Conservation (phyloP, 2,797 vertebrate genomes). For the Parauchenoglanis ngamensis region DNA sequence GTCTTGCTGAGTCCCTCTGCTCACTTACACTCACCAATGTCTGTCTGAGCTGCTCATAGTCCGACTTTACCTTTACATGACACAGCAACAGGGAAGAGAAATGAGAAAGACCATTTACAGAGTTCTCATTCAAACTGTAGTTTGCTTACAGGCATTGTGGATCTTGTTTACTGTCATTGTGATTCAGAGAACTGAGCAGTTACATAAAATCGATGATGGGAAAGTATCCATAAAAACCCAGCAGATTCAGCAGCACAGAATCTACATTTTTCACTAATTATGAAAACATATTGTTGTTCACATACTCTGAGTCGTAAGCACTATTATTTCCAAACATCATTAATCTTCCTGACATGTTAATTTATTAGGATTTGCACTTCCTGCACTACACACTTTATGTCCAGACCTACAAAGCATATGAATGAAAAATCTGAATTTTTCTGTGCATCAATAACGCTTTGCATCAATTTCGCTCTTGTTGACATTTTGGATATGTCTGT, state of each 20-base stretch:
- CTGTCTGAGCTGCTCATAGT: constrained; percentile 80
- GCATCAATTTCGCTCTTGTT: too few relatives aligned
- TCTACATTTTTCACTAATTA: constrained; percentile 25
- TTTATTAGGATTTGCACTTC: constrained; percentile 31
- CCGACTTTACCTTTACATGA: constrained; percentile 77
- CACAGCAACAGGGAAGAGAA: neutral
- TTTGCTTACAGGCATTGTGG: neutral
- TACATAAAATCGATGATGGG: constrained; percentile 25
- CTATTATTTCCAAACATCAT: constrained; percentile 27
- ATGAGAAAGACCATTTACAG: neutral
- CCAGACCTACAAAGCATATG: neutral
- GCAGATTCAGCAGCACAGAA: constrained; percentile 32
- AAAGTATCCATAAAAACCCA: constrained; percentile 37
- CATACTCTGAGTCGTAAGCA: constrained; percentile 20
- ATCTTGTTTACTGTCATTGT: neutral
- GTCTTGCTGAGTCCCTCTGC: constrained; percentile 79
- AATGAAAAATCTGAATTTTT: neutral
- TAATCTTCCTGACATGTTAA: constrained; percentile 42
- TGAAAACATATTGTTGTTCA: constrained; percentile 17
- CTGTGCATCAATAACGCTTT: too few relatives aligned
- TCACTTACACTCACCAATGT: constrained; percentile 76
- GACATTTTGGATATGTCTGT: too few relatives aligned
- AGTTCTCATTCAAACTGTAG: neutral
- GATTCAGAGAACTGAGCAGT: neutral
- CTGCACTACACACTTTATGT: neutral